Percentiles rank a stretch among this genome's conserved stretches.
Evolutionary conservation across 1,140 invertebrate species (phyloP).

Genomic region (Bombus fervidus): DNA sequence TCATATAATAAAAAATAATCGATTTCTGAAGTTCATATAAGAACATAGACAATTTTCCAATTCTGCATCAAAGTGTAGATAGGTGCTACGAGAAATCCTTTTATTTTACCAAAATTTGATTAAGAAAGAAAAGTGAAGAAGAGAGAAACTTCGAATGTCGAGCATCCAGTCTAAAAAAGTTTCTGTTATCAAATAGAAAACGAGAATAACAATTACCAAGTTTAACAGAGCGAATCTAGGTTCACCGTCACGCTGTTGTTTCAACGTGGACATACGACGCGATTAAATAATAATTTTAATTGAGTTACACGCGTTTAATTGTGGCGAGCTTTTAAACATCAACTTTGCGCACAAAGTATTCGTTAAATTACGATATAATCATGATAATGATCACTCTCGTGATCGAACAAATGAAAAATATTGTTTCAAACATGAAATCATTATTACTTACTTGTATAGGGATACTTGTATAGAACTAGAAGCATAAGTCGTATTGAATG

Average conservation of each 20-base stretch:
- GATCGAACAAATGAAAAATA: not conserved
- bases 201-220: conserved; percentile 37
- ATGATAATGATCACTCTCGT: not conserved
- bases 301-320: conserved; percentile 11
- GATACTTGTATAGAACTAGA: not conserved
- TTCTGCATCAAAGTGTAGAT: not conserved
- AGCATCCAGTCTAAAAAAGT: not conserved
- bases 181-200: conserved; percentile 48
- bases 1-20: no score
- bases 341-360: not conserved
- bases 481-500: not conserved
- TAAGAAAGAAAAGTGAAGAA: not conserved
- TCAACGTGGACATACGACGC: conserved; percentile 3
- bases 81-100: not conserved
- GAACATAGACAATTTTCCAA: no score
- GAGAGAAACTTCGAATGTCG: not conserved
- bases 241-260: conserved; percentile 13
- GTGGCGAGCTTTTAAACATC: not conserved
- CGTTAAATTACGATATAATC: not conserved
- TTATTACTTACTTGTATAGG: not conserved
- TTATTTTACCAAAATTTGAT: not conserved
- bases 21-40: not conserved
- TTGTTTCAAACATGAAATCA: not conserved
- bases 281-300: conserved; percentile 45
- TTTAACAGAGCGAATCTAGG: conserved; percentile 40